phyloP scores from a whole-genome alignment of 2,797 vertebrate species.

The Neosilurus mollespiculum region DNA sequence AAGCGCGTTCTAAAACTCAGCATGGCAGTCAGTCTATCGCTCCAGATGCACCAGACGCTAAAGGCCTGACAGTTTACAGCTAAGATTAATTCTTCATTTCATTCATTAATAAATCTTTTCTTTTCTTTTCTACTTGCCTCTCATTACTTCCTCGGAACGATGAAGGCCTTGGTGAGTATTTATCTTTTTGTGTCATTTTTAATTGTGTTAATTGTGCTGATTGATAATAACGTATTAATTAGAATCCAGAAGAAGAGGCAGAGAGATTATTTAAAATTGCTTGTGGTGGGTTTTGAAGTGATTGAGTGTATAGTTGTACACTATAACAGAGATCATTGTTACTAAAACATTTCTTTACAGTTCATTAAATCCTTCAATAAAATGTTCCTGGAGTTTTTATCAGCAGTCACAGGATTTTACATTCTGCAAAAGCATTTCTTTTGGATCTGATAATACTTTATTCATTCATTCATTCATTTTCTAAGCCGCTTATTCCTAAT shows the following conservation, averaged over 20 bases:
- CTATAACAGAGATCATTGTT: background rate
- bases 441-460: background rate
- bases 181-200: background rate
- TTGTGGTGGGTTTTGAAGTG: background rate
- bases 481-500: too few species aligned
- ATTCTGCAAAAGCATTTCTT: background rate
- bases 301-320: background rate
- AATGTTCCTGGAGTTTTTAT: background rate
- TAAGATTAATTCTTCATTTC: constrained; percentile 50
- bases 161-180: constrained; percentile 89
- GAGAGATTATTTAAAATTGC: background rate
- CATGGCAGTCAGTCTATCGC: constrained; percentile 61
- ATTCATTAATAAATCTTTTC: constrained; percentile 63
- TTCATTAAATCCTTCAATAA: background rate
- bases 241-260: too few species aligned
- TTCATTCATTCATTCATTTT: too few species aligned
- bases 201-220: constrained; percentile 1
- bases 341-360: background rate
- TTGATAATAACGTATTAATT: background rate
- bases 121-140: constrained; percentile 55
- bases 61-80: constrained; percentile 43
- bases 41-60: constrained; percentile 60
- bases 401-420: background rate
- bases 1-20: constrained; percentile 3
- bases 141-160: constrained; percentile 64